Conservation (phyloP, 1,140 invertebrate species). For the Aplysia californica region DNA sequence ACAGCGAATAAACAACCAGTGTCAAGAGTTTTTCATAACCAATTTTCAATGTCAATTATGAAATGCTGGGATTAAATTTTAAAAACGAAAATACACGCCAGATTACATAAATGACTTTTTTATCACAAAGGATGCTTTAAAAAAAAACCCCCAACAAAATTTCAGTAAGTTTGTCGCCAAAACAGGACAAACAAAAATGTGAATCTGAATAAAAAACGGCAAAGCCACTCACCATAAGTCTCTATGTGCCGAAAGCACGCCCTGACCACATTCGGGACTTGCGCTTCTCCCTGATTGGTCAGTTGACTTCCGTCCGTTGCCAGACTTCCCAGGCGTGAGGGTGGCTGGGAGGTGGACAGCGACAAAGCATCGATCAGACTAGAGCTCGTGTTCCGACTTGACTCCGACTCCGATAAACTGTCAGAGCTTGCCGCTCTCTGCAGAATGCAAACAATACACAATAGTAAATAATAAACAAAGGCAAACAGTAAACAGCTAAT, state of each 20-base stretch:
- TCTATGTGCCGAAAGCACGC: slow-evolving; percentile 86
- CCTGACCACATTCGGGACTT: slow-evolving; percentile 77
- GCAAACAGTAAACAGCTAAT: neutral
- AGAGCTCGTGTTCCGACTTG: slow-evolving; percentile 51
- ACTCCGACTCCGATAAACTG: slow-evolving; percentile 58
- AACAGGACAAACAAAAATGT: too few relatives aligned
- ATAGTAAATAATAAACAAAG: neutral
- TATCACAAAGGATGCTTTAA: too few relatives aligned
- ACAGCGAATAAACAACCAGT: too few relatives aligned
- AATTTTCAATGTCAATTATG: too few relatives aligned
- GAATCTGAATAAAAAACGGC: too few relatives aligned
- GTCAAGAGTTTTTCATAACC: too few relatives aligned
- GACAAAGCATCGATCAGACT: slow-evolving; percentile 61
- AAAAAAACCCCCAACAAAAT: too few relatives aligned
- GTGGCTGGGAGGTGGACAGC: slow-evolving; percentile 47
- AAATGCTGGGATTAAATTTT: too few relatives aligned
- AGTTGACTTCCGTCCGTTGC: slow-evolving; percentile 21
- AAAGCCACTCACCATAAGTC: slow-evolving; percentile 72
- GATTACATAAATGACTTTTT: too few relatives aligned
- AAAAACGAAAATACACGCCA: too few relatives aligned
- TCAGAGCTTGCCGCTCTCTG: slow-evolving; percentile 57
- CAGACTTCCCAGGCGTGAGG: slow-evolving; percentile 7
- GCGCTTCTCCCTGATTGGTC: slow-evolving; percentile 39
- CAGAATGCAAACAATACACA: slow-evolving; percentile 2
- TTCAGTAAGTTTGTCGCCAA: too few relatives aligned